Conservation (phyloP, 2,113 vertebrate genomes). For the human region DNA sequence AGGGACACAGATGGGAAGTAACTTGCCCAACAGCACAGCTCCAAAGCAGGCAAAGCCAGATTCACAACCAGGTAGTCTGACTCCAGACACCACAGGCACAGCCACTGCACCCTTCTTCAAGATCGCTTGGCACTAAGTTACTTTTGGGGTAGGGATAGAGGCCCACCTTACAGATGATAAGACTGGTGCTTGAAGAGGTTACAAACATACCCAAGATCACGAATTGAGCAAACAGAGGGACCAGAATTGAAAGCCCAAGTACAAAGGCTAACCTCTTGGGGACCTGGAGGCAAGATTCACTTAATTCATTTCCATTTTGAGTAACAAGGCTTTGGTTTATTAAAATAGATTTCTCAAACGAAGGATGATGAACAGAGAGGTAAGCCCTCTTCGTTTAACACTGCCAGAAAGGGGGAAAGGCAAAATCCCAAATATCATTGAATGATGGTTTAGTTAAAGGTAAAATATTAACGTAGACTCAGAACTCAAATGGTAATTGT, state of each 20-base stretch:
- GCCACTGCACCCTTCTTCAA: rapidly evolving
- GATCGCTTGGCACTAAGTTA: background rate
- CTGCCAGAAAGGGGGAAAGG: background rate
- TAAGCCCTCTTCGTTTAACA: background rate
- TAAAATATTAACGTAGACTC: slow-evolving; percentile 24
- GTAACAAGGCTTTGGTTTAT: background rate
- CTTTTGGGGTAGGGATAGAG: background rate
- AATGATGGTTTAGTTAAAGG: slow-evolving; percentile 48
- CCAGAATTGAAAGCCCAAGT: no score
- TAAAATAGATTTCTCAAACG: background rate
- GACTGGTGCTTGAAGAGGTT: no score
- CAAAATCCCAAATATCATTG: slow-evolving; percentile 12
- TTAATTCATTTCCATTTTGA: slow-evolving; percentile 22
- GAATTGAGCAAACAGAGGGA: no score
- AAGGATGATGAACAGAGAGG: background rate
- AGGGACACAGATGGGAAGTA: background rate
- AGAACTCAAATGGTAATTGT: slow-evolving; percentile 21
- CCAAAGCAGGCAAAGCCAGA: background rate
- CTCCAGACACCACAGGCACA: background rate
- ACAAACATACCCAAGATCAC: no score
- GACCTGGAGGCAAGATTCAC: background rate
- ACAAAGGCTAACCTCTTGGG: background rate
- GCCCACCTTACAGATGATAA: no score
- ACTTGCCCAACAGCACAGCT: background rate
- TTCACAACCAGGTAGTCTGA: background rate